Evolutionary conservation across 2,113 vertebrate species (phyloP), one percentile per base, ranked within the genome.

Genomic region (Mugil cephalus): DNA sequence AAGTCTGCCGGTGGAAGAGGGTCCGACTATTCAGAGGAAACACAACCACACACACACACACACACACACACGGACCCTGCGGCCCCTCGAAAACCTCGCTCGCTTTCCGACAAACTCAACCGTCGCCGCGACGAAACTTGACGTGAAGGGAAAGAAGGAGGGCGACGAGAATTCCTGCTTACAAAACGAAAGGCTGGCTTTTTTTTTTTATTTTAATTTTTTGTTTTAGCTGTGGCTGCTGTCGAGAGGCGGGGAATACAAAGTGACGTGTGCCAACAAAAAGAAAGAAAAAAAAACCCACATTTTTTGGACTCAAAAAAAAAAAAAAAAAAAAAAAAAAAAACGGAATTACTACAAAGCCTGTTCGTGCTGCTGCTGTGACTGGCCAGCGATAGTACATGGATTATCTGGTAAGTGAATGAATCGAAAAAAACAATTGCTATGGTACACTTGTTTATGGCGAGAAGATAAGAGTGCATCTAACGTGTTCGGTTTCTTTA

Each of bases 371-470:
- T 79, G 79, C 66, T 79, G 76, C 86, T 82, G 89, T 83, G 77
- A 43, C 86, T 65, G 77, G 67, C 43, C 77, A 72, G 69, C 74
- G 80, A 67, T 77, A 86, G 91, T 89, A 88, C 93, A 94, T 94
- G 92, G 93, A 94, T 93, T 94, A 94, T 91, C 90, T 94, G 93
- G 93, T 94, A 61, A 89, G 92, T 87, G 39, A 39, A 69, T 47
- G 8, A 19, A 12, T 10, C 18, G 12, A 75, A 55, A 30, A 30
- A 2, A 30, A n/a, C n/a, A 30, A 30, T 55, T 34, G 54, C 19
- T 4, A 7, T 43, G 36, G 9, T 52, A 7, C 24, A 30, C 24
- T 13, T 30, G 7, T 5, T 43, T 39, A 12, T 43, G 42, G 5
- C 14, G 0, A 13, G 13, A 21, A 46, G 64, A 61, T 4, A 54